Percentiles rank a stretch among this genome's conserved stretches.
Conservation (phyloP, 2,888 invertebrate species). For the Linnaemya vulpina region DNA sequence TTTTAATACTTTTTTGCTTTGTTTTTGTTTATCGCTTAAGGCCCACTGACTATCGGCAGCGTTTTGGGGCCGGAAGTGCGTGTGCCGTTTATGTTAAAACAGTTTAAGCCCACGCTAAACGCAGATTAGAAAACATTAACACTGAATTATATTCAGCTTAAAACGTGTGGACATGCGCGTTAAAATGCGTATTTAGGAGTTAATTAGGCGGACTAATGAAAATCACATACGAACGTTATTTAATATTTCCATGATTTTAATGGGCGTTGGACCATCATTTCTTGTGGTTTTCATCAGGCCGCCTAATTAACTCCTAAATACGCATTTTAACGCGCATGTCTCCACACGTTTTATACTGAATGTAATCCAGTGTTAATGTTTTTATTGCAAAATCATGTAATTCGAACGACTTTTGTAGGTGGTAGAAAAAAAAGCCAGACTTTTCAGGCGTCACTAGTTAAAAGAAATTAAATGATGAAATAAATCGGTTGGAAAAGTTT, state of each 20-base stretch:
- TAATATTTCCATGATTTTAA: too few relatives aligned
- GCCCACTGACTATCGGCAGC: not conserved
- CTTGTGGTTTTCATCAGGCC: not conserved
- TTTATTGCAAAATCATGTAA: not conserved
- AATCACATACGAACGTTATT: too few relatives aligned
- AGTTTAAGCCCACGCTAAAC: constrained; percentile 19
- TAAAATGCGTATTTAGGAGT: constrained; percentile 19
- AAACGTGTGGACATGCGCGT: constrained; percentile 26
- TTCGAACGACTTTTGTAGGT: not conserved
- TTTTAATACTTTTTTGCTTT: not conserved
- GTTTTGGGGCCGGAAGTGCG: constrained; percentile 70
- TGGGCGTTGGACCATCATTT: too few relatives aligned
- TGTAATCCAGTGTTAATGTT: not conserved
- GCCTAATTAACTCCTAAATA: constrained; percentile 31
- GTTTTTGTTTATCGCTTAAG: not conserved
- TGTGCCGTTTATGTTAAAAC: constrained; percentile 57
- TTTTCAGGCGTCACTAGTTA: too few relatives aligned
- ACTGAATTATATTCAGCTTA: not conserved
- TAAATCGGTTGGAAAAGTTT: too few relatives aligned
- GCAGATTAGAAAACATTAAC: constrained; percentile 12
- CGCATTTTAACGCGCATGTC: constrained; percentile 10
- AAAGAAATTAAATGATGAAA: too few relatives aligned
- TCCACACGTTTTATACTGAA: constrained; percentile 13
- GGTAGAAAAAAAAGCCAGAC: not conserved
- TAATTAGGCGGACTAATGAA: constrained; percentile 24